These are phyloP conservation scores for Hyppa rectilinea DNA, from an alignment of 2,888 invertebrate species.

Conservation along the genomic window DNA sequence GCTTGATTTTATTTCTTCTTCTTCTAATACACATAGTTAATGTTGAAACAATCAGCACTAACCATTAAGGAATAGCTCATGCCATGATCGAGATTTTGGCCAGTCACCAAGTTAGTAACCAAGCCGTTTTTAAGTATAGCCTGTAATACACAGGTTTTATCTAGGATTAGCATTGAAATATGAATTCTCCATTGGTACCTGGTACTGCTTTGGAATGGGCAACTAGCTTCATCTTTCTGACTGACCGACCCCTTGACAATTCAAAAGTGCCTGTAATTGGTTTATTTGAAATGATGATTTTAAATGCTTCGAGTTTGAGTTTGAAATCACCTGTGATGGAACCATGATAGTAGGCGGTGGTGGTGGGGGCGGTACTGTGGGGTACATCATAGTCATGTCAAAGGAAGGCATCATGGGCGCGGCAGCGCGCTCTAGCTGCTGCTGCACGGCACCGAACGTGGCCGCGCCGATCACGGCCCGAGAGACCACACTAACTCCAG, in stretches of 20 bases:
- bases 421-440: constrained; percentile 91
- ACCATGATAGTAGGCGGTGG: constrained; percentile 92
- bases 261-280: too few relatives aligned
- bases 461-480: constrained; percentile 92
- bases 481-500: constrained; percentile 86
- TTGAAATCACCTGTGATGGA: constrained; percentile 92
- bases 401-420: constrained; percentile 78
- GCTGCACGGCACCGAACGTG: constrained; percentile 93
- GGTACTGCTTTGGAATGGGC: too few relatives aligned
- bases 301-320: too few relatives aligned
- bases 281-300: too few relatives aligned
- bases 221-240: too few relatives aligned
- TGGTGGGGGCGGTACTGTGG: constrained; percentile 92
- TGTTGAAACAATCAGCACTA: neutral
- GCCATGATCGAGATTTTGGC: neutral
- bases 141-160: neutral
- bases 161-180: neutral
- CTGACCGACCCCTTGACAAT: too few relatives aligned
- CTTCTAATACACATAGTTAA: neutral
- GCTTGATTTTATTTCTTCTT: neutral
- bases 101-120: neutral
- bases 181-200: too few relatives aligned
- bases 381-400: constrained; percentile 90
- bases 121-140: neutral
- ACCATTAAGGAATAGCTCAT: neutral